Percentiles rank a stretch among this genome's conserved stretches.
Conservation (phyloP, 1,140 invertebrate species). For the Drusus annulatus region DNA sequence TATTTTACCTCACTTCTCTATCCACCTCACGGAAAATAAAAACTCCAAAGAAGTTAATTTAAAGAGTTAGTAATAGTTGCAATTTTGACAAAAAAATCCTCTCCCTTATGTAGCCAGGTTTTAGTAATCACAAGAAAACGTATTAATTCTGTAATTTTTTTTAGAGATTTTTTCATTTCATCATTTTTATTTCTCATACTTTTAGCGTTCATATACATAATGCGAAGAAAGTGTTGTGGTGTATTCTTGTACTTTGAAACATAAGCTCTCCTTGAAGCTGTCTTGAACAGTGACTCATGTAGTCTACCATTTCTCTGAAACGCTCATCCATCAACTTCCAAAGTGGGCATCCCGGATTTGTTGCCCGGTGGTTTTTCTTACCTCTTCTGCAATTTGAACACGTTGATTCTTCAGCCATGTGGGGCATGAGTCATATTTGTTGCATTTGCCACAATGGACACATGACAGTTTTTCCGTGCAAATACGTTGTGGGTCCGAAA, state of each 20-base stretch:
- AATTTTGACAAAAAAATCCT: neutral
- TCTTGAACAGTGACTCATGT: neutral
- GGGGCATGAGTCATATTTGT: neutral
- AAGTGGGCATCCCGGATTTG: neutral
- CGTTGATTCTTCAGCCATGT: neutral
- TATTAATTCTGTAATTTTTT: neutral
- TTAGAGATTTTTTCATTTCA: neutral
- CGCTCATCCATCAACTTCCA: neutral
- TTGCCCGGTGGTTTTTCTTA: neutral
- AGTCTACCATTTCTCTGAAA: neutral
- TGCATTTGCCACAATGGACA: neutral
- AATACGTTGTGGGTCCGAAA: neutral
- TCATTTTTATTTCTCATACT: neutral
- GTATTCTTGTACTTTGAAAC: neutral
- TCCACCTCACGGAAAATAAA: neutral
- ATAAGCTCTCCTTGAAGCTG: neutral
- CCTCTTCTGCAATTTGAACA: neutral
- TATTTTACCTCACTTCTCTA: no score
- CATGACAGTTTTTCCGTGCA: neutral
- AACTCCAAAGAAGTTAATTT: neutral
- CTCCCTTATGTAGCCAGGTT: neutral
- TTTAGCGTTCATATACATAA: conserved; percentile 3
- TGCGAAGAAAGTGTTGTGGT: neutral
- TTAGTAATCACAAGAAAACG: neutral
- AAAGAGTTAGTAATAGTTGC: no score